Evolutionary conservation across 2,888 invertebrate genomes (phyloP).

Genomic region (Yponomeuta plumbellus): DNA sequence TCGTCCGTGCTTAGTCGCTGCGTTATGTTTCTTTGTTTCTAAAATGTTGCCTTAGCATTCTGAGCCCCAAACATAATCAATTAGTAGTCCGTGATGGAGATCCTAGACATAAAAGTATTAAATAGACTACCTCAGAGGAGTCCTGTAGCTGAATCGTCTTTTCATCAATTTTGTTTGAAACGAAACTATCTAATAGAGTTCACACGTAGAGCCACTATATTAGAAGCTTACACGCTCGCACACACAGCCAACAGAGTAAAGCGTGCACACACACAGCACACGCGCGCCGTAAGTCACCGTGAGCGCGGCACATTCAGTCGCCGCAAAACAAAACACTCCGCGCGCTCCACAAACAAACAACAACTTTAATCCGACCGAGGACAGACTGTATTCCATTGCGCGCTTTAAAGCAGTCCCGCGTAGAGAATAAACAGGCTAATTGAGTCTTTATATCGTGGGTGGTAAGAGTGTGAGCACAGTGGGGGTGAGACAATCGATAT

Average conservation of each 20-base stretch:
- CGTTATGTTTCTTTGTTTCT: too few relatives aligned
- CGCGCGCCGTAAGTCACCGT: neutral
- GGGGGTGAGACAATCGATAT: conserved; percentile 18
- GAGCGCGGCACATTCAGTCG: conserved; percentile 6
- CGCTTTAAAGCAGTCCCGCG: conserved; percentile 1
- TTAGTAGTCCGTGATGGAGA: too few relatives aligned
- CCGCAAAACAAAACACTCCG: conserved; percentile 9
- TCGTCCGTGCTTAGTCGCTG: too few relatives aligned
- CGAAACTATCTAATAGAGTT: too few relatives aligned
- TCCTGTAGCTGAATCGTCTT: too few relatives aligned
- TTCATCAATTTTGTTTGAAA: too few relatives aligned
- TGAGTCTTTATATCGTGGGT: conserved; percentile 22
- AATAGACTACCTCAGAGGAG: too few relatives aligned
- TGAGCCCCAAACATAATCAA: too few relatives aligned
- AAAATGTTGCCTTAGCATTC: too few relatives aligned
- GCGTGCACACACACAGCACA: neutral
- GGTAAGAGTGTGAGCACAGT: conserved; percentile 23
- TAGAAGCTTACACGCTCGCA: neutral
- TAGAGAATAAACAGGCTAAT: conserved; percentile 20
- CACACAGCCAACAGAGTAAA: neutral
- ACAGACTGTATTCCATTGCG: conserved; percentile 6
- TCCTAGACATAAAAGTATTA: too few relatives aligned
- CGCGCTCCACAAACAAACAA: conserved; percentile 5
- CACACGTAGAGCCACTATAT: neutral
- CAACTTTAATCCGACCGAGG: conserved; percentile 5